These are phyloP conservation scores for Iphiclides podalirius DNA, from an alignment of 2,888 invertebrate genomes.

Conservation along the genomic window DNA sequence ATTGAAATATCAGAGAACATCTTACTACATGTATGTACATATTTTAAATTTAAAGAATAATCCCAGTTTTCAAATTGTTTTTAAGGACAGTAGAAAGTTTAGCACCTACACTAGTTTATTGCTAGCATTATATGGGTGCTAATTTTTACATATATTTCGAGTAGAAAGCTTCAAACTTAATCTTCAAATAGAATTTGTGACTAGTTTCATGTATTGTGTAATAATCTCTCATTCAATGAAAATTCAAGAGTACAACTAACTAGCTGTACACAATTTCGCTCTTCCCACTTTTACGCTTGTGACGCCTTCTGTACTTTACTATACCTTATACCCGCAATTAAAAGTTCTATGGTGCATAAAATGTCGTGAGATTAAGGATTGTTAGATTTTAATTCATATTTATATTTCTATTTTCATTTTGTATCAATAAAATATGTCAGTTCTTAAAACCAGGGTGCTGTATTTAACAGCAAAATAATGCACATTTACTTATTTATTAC, in stretches of 20 bases:
- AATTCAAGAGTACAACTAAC: conserved; percentile 25
- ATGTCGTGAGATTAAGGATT: conserved; percentile 54
- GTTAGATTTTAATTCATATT: conserved; percentile 44
- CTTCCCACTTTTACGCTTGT: conserved; percentile 40
- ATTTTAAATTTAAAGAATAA: conserved; percentile 24
- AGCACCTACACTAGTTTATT: conserved; percentile 55
- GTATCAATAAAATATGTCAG: conserved; percentile 14
- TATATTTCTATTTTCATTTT: conserved; percentile 39
- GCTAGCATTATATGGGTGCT: conserved; percentile 67
- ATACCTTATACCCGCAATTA: conserved; percentile 39
- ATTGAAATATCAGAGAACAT: conserved; percentile 52
- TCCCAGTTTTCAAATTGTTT: conserved; percentile 25
- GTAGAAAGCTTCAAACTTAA: conserved; percentile 27
- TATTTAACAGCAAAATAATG: conserved; percentile 24
- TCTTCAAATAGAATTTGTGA: conserved; percentile 18
- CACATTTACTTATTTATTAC: no score
- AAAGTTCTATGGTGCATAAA: conserved; percentile 61
- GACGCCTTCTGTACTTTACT: conserved; percentile 35
- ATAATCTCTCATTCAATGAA: conserved; percentile 6
- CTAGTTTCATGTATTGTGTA: conserved; percentile 18
- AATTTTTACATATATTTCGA: conserved; percentile 45
- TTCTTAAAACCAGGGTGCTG: conserved; percentile 57
- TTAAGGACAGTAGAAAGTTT: conserved; percentile 26
- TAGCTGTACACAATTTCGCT: conserved; percentile 40
- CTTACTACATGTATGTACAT: neutral